Evolutionary conservation across 2,797 vertebrate genomes (phyloP), one percentile per base, ranked within the genome.

Genomic region (Acropternis orthonyx): DNA sequence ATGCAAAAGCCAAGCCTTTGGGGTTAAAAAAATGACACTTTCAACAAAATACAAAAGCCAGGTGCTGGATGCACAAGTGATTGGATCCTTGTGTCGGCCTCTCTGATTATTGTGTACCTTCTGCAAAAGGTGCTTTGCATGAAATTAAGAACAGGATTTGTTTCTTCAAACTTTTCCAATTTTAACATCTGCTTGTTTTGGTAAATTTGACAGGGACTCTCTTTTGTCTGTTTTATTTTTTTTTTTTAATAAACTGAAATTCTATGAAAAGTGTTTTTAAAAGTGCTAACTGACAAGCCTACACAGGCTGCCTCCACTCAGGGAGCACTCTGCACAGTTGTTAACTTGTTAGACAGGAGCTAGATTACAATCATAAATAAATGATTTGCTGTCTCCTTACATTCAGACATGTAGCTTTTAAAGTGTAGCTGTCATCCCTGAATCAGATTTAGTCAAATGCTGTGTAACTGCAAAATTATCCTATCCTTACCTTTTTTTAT

Each of bases 361-460:
- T 98, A 97, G 98, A 98, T 98, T 98, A 97, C 98, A 98, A 98
- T 98, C 98, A 98, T 98, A 98, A 98, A 98, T 98, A 98, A 98
- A 98, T 98, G 98, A 98, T 98, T 97, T 97, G 97, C 98, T 98
- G 98, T 98, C 98, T 98, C 97, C 97, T 97, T 89, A 95, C 97
- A 98, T 98, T 97, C 98, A 97, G 98, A 97, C 97, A 95, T 95
- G 97, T 96, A 97, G 98, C 98, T 97, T 97, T 98, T 97, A 98
- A 98, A 98, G 98, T 97, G 98, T 98, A 97, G 97, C 98, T 98
- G 98, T 98, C 98, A 98, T 97, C 96, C 88, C 80, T 83, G 97
- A 98, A 98, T 97, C 98, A 97, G 98, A 98, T 98, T 97, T 98
- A 97, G 98, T 98, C 98, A 98, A 98, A 98, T 97, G 97, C 98